phyloP scores from a whole-genome alignment of 2,797 vertebrate species.

The Arnoldichthys spilopterus region DNA sequence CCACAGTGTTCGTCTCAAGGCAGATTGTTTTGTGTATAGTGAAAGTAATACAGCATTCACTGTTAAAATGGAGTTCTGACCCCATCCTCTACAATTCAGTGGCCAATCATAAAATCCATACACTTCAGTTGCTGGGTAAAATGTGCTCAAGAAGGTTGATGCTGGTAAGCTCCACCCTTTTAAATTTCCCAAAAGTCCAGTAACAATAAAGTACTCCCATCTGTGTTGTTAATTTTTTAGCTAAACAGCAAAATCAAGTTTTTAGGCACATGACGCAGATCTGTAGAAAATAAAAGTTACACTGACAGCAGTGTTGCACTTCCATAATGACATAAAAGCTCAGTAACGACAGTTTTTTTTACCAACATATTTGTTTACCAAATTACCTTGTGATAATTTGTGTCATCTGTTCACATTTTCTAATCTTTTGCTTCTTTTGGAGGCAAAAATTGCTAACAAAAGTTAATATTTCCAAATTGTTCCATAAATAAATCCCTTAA shows the following conservation, averaged over 20 bases:
- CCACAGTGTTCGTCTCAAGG: neutral
- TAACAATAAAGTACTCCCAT: slow-evolving; percentile 20
- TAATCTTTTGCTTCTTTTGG: too few relatives aligned
- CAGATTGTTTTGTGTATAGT: neutral
- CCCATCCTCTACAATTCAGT: slow-evolving; percentile 20
- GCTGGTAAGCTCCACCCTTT: neutral
- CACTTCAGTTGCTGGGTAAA: slow-evolving; percentile 58
- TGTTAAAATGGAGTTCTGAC: neutral
- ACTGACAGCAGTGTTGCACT: neutral
- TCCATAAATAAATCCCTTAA: too few relatives aligned
- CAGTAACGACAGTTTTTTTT: too few relatives aligned
- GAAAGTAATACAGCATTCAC: neutral
- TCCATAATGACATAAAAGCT: neutral
- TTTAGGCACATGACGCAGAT: neutral
- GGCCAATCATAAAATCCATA: slow-evolving; percentile 59
- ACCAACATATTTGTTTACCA: too few relatives aligned
- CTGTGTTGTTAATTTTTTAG: slow-evolving; percentile 14
- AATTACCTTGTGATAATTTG: too few relatives aligned
- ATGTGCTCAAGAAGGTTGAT: slow-evolving; percentile 2
- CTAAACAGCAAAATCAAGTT: neutral
- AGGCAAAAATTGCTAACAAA: too few relatives aligned
- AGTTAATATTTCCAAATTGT: too few relatives aligned
- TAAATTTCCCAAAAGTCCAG: slow-evolving; percentile 41
- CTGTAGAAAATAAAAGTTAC: neutral
- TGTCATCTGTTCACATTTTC: too few relatives aligned